Percentiles rank a stretch among this genome's conserved stretches.
Conservation (phyloP, 2,113 vertebrate genomes). For the Acanthochromis polyacanthus region DNA sequence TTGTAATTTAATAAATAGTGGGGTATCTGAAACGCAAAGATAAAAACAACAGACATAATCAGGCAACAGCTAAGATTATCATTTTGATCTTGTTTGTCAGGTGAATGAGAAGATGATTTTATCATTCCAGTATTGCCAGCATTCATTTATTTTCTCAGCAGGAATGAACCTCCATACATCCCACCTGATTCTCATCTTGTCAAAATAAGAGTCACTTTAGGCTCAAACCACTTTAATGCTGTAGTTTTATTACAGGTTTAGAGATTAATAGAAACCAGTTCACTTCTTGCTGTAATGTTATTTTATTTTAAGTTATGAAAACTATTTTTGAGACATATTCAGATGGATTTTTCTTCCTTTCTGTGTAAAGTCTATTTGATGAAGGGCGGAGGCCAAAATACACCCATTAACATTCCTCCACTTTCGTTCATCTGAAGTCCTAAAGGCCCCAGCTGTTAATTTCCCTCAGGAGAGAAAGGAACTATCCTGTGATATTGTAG, state of each 20-base stretch:
- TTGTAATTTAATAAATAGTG: too few species aligned
- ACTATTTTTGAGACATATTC: slow-evolving; percentile 36
- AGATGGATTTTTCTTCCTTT: slow-evolving; percentile 40
- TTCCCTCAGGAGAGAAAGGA: slow-evolving; percentile 18
- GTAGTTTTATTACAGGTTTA: slow-evolving; percentile 20
- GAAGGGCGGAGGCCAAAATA: slow-evolving; percentile 61
- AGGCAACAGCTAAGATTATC: too few species aligned
- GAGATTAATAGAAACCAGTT: neutral
- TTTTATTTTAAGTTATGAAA: slow-evolving; percentile 50
- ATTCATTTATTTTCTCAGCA: slow-evolving; percentile 14
- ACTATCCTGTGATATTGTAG: neutral
- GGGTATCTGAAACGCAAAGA: neutral
- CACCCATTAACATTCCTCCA: slow-evolving; percentile 75
- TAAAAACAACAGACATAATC: too few species aligned
- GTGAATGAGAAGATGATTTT: too few species aligned
- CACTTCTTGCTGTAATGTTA: slow-evolving; percentile 35
- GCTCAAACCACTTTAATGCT: slow-evolving; percentile 35
- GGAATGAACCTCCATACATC: slow-evolving; percentile 20
- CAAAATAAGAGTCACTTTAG: neutral
- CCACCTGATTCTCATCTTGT: neutral
- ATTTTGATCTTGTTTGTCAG: too few species aligned
- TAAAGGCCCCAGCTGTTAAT: slow-evolving; percentile 47
- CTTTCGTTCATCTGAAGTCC: slow-evolving; percentile 55
- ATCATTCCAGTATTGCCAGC: slow-evolving; percentile 3
- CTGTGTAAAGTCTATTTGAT: slow-evolving; percentile 38